Conservation (phyloP, 2,113 vertebrate species). For the Abramis brama region DNA sequence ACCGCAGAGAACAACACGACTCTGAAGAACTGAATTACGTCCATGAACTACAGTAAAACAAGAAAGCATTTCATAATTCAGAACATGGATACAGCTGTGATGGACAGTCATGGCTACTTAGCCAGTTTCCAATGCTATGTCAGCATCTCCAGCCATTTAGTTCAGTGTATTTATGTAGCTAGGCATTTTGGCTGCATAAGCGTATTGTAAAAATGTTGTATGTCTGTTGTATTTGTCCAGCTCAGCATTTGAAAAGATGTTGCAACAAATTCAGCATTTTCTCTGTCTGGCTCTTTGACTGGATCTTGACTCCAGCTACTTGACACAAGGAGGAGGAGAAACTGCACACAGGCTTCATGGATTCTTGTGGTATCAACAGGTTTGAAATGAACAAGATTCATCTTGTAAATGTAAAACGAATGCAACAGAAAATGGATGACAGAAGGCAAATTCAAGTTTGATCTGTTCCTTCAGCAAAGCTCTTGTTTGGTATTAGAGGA, state of each 20-base stretch:
- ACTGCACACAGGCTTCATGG: neutral
- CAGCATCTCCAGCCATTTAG: neutral
- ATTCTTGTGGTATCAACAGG: neutral
- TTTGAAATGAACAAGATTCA: neutral
- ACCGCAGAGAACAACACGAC: neutral
- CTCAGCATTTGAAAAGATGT: conserved; percentile 16
- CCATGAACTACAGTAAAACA: neutral
- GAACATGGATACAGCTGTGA: neutral
- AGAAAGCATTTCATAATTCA: neutral
- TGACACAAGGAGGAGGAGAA: neutral
- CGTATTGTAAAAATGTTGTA: neutral
- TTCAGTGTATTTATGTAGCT: conserved; percentile 4
- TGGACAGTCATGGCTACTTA: neutral
- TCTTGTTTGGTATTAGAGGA: neutral
- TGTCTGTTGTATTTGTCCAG: neutral
- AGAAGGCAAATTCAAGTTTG: neutral
- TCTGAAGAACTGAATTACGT: neutral
- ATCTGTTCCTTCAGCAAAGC: neutral
- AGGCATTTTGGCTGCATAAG: neutral
- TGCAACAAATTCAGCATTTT: neutral
- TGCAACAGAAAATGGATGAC: neutral
- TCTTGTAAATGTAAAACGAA: too few species aligned
- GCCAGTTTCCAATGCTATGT: neutral
- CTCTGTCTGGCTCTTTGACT: neutral
- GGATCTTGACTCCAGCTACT: neutral